phyloP scores from a whole-genome alignment of 53 echinoderm and acorn worm species.

The Astropecten irregularis region DNA sequence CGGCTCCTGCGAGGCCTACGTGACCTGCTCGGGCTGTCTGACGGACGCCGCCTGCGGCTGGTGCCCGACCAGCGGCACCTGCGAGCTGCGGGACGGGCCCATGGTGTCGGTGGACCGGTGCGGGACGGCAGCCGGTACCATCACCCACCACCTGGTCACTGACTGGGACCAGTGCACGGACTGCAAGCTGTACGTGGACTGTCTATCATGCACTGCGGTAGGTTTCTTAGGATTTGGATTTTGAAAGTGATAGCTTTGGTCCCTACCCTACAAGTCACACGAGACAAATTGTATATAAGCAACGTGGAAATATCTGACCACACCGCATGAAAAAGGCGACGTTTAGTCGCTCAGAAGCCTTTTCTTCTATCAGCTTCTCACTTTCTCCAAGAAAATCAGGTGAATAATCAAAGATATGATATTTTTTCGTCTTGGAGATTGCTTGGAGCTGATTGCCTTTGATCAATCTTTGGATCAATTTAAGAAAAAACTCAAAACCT shows the following conservation, averaged over 20 bases:
- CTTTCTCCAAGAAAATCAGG: too few species aligned
- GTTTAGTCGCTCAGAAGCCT: too few species aligned
- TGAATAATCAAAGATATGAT: too few species aligned
- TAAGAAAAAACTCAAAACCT: too few species aligned
- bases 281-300: not conserved
- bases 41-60: conserved; percentile 87
- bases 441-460: too few species aligned
- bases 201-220: conserved; percentile 79
- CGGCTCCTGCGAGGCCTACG: conserved; percentile 58
- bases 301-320: too few species aligned
- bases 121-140: conserved; percentile 47
- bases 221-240: too few species aligned
- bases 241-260: not conserved
- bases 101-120: conserved; percentile 61
- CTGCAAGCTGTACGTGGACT: conserved; percentile 72
- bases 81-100: conserved; percentile 65
- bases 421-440: too few species aligned
- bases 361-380: too few species aligned
- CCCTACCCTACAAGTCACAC: not conserved
- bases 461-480: too few species aligned
- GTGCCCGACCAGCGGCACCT: conserved; percentile 80
- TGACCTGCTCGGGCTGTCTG: conserved; percentile 80
- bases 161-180: conserved; percentile 64
- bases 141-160: conserved; percentile 66
- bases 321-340: too few species aligned